Evolutionary conservation across 2,113 vertebrate species (phyloP).

Genomic region (Scomber colias): DNA sequence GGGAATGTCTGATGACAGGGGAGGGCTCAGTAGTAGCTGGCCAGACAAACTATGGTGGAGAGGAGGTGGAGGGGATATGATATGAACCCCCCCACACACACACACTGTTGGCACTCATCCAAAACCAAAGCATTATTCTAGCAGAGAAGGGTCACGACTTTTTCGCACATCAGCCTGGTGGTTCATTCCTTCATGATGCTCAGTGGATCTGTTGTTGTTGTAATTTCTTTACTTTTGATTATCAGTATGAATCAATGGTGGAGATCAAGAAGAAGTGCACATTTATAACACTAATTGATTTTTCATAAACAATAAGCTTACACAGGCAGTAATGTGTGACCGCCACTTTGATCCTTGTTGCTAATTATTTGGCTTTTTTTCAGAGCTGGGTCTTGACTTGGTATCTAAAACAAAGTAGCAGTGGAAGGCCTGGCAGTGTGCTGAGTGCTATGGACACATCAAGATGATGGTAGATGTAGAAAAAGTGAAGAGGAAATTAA

Average conservation of each 20-base stretch:
- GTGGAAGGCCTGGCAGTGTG: neutral
- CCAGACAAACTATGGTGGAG: slow-evolving; percentile 31
- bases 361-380: neutral
- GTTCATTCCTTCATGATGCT: neutral
- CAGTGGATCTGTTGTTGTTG: neutral
- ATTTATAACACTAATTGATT: neutral
- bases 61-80: slow-evolving; percentile 36
- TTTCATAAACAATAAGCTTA: neutral
- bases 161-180: slow-evolving; percentile 10
- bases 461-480: too few relatives aligned
- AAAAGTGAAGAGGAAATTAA: neutral
- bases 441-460: too few relatives aligned
- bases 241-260: neutral
- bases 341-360: neutral
- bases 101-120: slow-evolving; percentile 44
- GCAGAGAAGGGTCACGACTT: slow-evolving; percentile 2
- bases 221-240: neutral
- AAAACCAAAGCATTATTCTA: slow-evolving; percentile 45
- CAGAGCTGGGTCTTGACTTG: neutral
- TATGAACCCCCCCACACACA: neutral
- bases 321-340: neutral
- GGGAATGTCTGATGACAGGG: slow-evolving; percentile 78
- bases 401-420: neutral
- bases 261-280: neutral
- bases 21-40: slow-evolving; percentile 47